Percentiles rank a stretch among this genome's conserved stretches.
Conservation (phyloP, 2,797 vertebrate species). For the Sebastes baramenuke region DNA sequence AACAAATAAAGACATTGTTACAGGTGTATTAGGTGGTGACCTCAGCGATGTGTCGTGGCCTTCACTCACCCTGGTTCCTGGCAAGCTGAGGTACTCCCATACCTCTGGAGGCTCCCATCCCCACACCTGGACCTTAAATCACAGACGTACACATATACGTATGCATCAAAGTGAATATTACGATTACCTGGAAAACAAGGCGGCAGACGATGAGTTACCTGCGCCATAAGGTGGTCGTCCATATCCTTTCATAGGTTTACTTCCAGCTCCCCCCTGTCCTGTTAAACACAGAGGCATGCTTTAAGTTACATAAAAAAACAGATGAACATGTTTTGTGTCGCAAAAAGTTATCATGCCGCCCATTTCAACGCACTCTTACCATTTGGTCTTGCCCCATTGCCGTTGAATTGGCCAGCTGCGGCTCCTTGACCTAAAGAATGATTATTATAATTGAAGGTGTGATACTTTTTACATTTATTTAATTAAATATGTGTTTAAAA, state of each 20-base stretch:
- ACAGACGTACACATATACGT: background rate
- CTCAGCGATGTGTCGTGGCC: background rate
- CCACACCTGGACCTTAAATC: conserved; percentile 39
- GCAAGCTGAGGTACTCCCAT: conserved; percentile 59
- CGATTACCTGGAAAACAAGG: background rate
- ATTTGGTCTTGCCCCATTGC: conserved; percentile 33
- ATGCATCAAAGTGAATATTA: background rate
- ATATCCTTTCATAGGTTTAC: conserved; percentile 67
- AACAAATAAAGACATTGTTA: conserved; percentile 16
- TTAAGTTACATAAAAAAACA: background rate
- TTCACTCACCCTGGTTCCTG: conserved; percentile 51
- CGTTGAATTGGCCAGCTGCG: conserved; percentile 10
- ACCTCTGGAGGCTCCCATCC: conserved; percentile 44
- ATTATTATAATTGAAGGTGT: background rate
- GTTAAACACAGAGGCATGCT: background rate
- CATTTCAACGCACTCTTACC: conserved; percentile 23
- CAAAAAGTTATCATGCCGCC: background rate
- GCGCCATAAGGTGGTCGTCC: conserved; percentile 50
- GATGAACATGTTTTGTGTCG: background rate
- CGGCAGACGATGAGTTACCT: conserved; percentile 43
- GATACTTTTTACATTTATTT: background rate
- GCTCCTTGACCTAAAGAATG: conserved; percentile 49
- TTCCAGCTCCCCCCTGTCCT: conserved; percentile 51
- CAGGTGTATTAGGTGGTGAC: background rate
- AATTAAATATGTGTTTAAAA: background rate